A percentile compares a stretch with the other conserved stretches of the same genome.
Evolutionary conservation across 2,113 vertebrate species (phyloP).

Genomic region (Solea senegalensis): DNA sequence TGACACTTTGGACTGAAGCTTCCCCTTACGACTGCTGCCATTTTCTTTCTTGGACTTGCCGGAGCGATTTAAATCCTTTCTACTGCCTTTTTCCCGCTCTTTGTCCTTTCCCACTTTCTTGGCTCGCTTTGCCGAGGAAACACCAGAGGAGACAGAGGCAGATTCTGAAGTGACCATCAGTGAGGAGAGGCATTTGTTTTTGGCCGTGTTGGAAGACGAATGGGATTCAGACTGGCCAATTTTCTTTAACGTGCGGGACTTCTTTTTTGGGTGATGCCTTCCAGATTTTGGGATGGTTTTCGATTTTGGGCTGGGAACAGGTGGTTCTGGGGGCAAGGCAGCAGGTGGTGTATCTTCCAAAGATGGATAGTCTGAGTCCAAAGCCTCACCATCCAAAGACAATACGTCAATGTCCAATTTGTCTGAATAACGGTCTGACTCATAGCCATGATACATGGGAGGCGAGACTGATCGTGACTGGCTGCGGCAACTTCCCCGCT

Average conservation of each 20-base stretch:
- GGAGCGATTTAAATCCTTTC: slow-evolving; percentile 72
- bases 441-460: slow-evolving; percentile 71
- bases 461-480: slow-evolving; percentile 72
- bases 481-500: slow-evolving; percentile 59
- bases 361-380: slow-evolving; percentile 84
- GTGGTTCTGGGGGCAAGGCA: slow-evolving; percentile 66
- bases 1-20: slow-evolving; percentile 93
- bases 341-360: slow-evolving; percentile 80
- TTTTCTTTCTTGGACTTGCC: slow-evolving; percentile 77
- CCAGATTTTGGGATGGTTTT: slow-evolving; percentile 67
- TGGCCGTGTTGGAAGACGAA: slow-evolving; percentile 66
- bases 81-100: slow-evolving; percentile 65
- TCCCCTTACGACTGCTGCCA: slow-evolving; percentile 82
- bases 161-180: slow-evolving; percentile 65
- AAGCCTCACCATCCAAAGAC: slow-evolving; percentile 83
- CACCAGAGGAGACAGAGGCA: slow-evolving; percentile 38
- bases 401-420: slow-evolving; percentile 78
- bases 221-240: slow-evolving; percentile 61
- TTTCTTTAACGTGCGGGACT: slow-evolving; percentile 77
- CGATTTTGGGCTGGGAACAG: slow-evolving; percentile 69
- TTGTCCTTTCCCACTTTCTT: slow-evolving; percentile 78
- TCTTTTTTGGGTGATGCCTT: slow-evolving; percentile 75
- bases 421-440: slow-evolving; percentile 78
- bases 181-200: slow-evolving; percentile 73
- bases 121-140: slow-evolving; percentile 57